phyloP scores from a whole-genome alignment of 2,888 invertebrate species.

The Polydesmus complanatus region DNA sequence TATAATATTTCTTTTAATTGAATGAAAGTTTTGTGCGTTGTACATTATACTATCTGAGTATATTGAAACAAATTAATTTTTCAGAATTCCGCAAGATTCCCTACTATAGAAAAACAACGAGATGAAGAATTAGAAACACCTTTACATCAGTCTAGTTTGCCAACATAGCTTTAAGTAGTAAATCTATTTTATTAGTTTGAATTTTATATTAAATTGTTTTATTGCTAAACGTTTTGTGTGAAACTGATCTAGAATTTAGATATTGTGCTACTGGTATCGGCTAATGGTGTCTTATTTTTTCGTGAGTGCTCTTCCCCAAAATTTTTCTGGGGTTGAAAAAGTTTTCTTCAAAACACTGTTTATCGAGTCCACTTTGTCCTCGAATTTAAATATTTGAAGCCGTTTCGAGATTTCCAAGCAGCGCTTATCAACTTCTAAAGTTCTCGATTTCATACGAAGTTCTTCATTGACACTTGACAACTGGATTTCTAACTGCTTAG shows the following conservation, averaged over 20 bases:
- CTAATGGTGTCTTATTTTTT: not conserved
- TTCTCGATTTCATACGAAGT: not conserved
- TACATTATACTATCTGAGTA: too few relatives aligned
- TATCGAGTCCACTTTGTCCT: too few relatives aligned
- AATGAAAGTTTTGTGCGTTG: too few relatives aligned
- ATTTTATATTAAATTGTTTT: too few relatives aligned
- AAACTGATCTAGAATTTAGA: too few relatives aligned
- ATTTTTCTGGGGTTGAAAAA: not conserved
- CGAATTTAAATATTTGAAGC: not conserved
- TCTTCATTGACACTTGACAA: not conserved
- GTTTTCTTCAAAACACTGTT: not conserved
- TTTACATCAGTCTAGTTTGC: not conserved
- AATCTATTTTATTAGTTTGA: too few relatives aligned
- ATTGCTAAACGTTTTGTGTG: too few relatives aligned
- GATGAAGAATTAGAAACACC: not conserved
- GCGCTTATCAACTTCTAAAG: not conserved
- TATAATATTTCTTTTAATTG: too few relatives aligned
- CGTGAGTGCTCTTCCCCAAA: not conserved
- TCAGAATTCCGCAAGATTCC: slow-evolving; percentile 6
- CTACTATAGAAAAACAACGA: not conserved
- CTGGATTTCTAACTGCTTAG: not conserved
- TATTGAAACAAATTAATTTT: not conserved
- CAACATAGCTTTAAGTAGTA: too few relatives aligned
- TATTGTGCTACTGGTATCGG: too few relatives aligned
- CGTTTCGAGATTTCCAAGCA: not conserved